These are phyloP conservation scores for Psittacula echo DNA, from an alignment of 2,797 vertebrate genomes.

Conservation along the genomic window DNA sequence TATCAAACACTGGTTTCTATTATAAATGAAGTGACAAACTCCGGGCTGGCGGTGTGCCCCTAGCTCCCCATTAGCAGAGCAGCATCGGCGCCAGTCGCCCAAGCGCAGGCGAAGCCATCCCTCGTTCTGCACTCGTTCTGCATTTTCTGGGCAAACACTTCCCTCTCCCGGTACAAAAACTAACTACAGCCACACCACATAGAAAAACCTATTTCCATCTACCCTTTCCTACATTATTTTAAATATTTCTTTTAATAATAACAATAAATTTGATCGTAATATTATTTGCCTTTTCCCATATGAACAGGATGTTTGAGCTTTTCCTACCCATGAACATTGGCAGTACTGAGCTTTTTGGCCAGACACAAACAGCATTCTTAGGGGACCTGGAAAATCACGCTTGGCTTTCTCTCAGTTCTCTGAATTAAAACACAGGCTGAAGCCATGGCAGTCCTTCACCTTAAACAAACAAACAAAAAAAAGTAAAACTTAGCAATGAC, in stretches of 20 bases:
- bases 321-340: neutral
- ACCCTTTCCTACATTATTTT: neutral
- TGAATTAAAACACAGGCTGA: neutral
- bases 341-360: neutral
- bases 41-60: neutral
- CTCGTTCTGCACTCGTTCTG: neutral
- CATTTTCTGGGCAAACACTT: constrained; percentile 56
- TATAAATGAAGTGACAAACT: neutral
- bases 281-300: neutral
- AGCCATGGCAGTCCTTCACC: neutral
- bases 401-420: neutral
- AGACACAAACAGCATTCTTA: neutral
- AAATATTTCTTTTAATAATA: neutral
- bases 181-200: neutral
- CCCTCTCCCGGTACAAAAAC: constrained; percentile 63
- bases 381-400: neutral
- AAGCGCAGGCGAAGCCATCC: no score
- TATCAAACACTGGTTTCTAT: neutral
- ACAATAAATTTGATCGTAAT: neutral
- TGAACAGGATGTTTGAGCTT: neutral
- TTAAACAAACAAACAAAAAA: neutral
- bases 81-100: neutral
- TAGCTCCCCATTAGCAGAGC: neutral
- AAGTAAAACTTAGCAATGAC: neutral
- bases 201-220: neutral